Base-by-base conservation (phyloP, 2,888 invertebrate genomes). In the Graphium colonna region DNA sequence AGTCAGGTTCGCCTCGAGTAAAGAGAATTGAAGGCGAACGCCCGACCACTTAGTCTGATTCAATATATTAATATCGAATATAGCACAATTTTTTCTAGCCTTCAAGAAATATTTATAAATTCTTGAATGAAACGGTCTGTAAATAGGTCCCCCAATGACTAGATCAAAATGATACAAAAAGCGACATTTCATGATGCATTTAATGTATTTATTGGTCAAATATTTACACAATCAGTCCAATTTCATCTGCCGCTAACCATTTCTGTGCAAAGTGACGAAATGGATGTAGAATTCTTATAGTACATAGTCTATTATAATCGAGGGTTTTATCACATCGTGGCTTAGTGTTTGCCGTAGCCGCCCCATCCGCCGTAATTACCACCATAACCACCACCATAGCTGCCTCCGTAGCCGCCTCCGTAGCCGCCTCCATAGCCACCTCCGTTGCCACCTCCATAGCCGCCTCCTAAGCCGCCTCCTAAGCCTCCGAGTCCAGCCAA, bases 231-330 rank as follows among this genome's bases (percentile, higher is more conserved):
- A 73, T 67, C 71, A 71, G 73, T 69, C 67, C 44, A 55, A 74
- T 73, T 74, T 59, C 68, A 77, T 81, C 75, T 81, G 82, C 83
- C 77, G 79, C 76, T 75, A 75, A 77, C 83, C 82, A 82, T 84
- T 85, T 85, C 82, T 64, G 67, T 67, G 57, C 52, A 62, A 71
- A 69, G 60, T 58, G 64, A 60, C 59, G 80, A 86, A 85, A 86
- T 79, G 82, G 82, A 69, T 79, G 75, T 79, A 83, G 79, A 82
- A 77, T 71, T 77, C 69, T 70, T 70, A 73, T 69, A n/a, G n/a
- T 36, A 65, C 68, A 62, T 65, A 68, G 64, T 67, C 55, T 59
- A 64, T 60, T 46, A 60, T 39, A 59, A n/a, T 48, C 43, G 44
- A 45, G 43, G 48, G 50, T 33, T 48, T 52, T 51, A 55, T 49